A percentile compares a stretch with the other conserved stretches of the same genome.
Evolutionary conservation across 2,113 vertebrate genomes (phyloP).

Genomic region (Vimba vimba): DNA sequence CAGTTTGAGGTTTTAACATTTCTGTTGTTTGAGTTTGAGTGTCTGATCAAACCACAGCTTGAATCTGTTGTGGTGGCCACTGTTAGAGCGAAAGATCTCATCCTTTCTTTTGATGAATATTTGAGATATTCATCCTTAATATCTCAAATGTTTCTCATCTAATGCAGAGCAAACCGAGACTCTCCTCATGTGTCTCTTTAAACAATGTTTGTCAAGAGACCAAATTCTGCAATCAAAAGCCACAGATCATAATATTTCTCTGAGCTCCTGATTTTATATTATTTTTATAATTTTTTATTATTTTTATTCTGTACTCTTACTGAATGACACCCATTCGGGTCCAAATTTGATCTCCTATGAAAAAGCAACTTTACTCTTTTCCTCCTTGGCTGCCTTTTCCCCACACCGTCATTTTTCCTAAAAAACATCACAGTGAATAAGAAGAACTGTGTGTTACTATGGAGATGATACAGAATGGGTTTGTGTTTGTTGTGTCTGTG

Average conservation of each 20-base stretch:
- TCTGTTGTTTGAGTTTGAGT: conserved; percentile 9
- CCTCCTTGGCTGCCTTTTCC: not conserved
- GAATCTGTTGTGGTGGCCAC: not conserved
- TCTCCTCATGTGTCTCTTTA: not conserved
- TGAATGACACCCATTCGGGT: too few relatives aligned
- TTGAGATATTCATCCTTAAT: not conserved
- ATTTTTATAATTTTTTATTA: not conserved
- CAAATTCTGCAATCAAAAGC: too few relatives aligned
- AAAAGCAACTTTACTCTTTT: not conserved
- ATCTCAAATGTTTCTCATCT: not conserved
- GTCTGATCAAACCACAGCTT: conserved; percentile 19
- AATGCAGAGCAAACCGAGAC: not conserved
- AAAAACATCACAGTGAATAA: not conserved
- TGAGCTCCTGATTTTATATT: too few relatives aligned
- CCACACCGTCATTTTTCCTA: not conserved
- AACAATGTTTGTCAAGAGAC: not conserved
- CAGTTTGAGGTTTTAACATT: conserved; percentile 55
- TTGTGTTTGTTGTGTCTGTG: not conserved
- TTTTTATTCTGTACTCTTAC: too few relatives aligned
- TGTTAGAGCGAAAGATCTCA: not conserved
- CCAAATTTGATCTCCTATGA: not conserved
- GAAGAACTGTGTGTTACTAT: not conserved
- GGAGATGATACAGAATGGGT: not conserved
- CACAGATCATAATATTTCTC: not conserved
- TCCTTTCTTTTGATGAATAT: not conserved